Conservation (phyloP, 2,888 invertebrate species). For the Tupiocoris notatus region DNA sequence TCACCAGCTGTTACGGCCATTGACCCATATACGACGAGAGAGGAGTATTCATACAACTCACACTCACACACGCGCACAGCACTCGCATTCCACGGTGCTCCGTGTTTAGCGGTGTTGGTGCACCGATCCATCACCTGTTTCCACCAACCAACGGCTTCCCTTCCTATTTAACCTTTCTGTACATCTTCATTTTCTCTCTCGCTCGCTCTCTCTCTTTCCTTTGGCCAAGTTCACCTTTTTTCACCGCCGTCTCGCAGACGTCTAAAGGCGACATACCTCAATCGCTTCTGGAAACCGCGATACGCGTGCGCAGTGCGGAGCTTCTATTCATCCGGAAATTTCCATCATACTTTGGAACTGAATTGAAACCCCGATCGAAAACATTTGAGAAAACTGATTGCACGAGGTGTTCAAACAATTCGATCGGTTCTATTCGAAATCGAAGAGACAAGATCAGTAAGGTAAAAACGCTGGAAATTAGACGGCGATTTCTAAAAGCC, state of each 20-base stretch:
- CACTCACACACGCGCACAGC: background rate
- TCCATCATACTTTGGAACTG: too few relatives aligned
- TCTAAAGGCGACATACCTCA: background rate
- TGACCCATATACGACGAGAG: constrained; percentile 26
- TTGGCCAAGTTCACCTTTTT: too few relatives aligned
- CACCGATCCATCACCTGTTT: constrained; percentile 33
- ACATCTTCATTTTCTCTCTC: background rate
- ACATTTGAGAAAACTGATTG: too few relatives aligned
- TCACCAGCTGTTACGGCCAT: constrained; percentile 38
- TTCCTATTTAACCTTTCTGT: background rate
- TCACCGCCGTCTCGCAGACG: background rate
- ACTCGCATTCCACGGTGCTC: background rate
- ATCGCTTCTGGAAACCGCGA: too few relatives aligned
- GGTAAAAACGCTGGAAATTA: too few relatives aligned
- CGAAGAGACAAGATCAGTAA: too few relatives aligned
- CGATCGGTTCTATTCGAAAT: too few relatives aligned
- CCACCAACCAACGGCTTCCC: background rate
- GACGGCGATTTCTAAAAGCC: too few relatives aligned
- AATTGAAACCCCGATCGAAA: too few relatives aligned
- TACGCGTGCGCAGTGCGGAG: too few relatives aligned
- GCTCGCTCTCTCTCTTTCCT: background rate
- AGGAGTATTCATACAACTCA: background rate
- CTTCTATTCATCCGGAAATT: too few relatives aligned
- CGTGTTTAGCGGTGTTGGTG: background rate
- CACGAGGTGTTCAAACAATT: too few relatives aligned